Percentiles rank a stretch among this genome's conserved stretches.
These are phyloP conservation scores for Drosophila conformis DNA, from an alignment of 2,888 invertebrate species.

Conservation along the genomic window DNA sequence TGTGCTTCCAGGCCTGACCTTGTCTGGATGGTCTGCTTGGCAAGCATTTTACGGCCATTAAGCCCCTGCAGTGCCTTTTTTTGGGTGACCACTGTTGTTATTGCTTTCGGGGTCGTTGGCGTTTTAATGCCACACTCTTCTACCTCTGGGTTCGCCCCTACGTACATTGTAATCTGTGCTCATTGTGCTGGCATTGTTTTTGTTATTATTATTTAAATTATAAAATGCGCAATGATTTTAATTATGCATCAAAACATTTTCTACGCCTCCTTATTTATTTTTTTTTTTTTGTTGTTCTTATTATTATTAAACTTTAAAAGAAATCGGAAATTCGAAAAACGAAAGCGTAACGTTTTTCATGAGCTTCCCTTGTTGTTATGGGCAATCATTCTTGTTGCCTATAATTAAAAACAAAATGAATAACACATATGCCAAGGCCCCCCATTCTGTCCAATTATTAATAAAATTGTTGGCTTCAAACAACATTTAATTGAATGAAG, in stretches of 20 bases:
- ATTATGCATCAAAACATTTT: slow-evolving; percentile 66
- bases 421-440: slow-evolving; percentile 44
- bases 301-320: slow-evolving; percentile 24
- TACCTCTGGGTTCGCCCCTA: slow-evolving; percentile 23
- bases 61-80: slow-evolving; percentile 60
- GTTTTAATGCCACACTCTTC: slow-evolving; percentile 28
- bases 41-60: slow-evolving; percentile 76
- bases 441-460: slow-evolving; percentile 11
- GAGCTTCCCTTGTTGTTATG: slow-evolving; percentile 10
- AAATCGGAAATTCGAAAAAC: slow-evolving; percentile 2
- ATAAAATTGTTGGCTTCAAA: slow-evolving; percentile 28
- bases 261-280: slow-evolving; percentile 23
- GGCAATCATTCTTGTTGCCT: slow-evolving; percentile 47
- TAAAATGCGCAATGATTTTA: slow-evolving; percentile 65
- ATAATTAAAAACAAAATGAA: slow-evolving; percentile 58
- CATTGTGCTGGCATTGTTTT: slow-evolving; percentile 55
- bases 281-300: slow-evolving; percentile 6
- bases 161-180: slow-evolving; percentile 56
- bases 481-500: slow-evolving; percentile 61
- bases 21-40: slow-evolving; percentile 63
- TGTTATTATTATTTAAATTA: slow-evolving; percentile 69
- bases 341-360: background rate
- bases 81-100: slow-evolving; percentile 36
- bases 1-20: slow-evolving; percentile 54
- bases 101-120: slow-evolving; percentile 41